phyloP scores from a whole-genome alignment of 2,888 invertebrate species.

The Oasisia sp. region DNA sequence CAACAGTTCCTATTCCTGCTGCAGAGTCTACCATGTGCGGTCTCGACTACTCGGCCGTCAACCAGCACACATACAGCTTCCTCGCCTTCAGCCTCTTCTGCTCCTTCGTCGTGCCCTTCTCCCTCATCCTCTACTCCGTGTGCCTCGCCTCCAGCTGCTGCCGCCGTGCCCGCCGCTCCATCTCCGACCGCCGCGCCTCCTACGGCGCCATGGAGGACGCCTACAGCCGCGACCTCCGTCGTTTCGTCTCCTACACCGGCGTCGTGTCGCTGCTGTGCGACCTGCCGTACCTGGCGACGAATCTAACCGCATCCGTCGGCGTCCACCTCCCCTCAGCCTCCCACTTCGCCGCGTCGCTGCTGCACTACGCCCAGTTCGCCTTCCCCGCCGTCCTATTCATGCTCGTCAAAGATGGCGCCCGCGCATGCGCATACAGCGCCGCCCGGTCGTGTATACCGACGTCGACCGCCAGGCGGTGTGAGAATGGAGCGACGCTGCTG shows the following conservation, averaged over 20 bases:
- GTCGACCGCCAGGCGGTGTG: background rate
- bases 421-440: background rate
- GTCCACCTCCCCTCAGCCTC: background rate
- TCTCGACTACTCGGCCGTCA: constrained; percentile 20
- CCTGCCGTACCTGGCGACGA: background rate
- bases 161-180: background rate
- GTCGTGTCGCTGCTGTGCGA: constrained; percentile 20
- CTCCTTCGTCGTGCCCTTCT: background rate
- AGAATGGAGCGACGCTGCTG: background rate
- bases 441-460: background rate
- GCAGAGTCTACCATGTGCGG: background rate
- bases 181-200: background rate
- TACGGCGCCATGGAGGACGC: background rate
- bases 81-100: background rate
- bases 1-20: background rate
- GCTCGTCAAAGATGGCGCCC: background rate
- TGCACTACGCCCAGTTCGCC: constrained; percentile 20
- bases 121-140: background rate
- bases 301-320: background rate
- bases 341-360: background rate
- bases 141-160: background rate
- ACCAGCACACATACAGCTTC: background rate
- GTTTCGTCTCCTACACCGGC: background rate
- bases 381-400: background rate
- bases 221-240: background rate